A percentile compares a stretch with the other conserved stretches of the same genome.
These are phyloP conservation scores for Hyphantria cunea DNA, from an alignment of 1,140 invertebrate genomes.

Conservation along the genomic window DNA sequence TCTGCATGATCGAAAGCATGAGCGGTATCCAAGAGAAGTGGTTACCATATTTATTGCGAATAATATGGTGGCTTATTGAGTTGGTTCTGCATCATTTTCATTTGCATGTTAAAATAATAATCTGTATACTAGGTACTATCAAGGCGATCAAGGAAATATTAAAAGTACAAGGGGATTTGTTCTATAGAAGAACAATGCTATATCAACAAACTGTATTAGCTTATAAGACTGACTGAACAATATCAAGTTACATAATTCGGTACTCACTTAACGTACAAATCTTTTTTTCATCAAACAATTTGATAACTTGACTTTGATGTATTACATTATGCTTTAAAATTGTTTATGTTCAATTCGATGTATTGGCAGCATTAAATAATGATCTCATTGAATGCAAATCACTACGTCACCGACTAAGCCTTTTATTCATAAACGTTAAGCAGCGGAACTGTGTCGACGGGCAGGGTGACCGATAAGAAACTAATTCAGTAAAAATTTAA, in stretches of 20 bases:
- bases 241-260: conserved; percentile 23
- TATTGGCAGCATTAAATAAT: conserved; percentile 5
- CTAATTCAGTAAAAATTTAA: no score
- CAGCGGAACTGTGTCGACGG: no score
- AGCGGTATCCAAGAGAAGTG: no score
- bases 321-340: conserved; percentile 7
- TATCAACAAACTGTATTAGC: conserved; percentile 18
- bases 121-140: no score
- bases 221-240: conserved; percentile 27
- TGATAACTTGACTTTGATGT: conserved; percentile 4
- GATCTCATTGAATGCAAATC: conserved; percentile 14
- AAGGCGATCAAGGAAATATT: no score
- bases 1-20: no score
- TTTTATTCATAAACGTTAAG: no score
- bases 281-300: not conserved
- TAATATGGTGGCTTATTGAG: no score
- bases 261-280: conserved; percentile 13
- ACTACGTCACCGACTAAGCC: not conserved
- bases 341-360: not conserved
- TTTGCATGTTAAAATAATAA: no score
- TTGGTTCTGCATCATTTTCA: no score
- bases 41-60: no score
- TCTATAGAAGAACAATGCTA: conserved; percentile 7
- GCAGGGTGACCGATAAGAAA: no score
- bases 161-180: not conserved